phyloP scores from a whole-genome alignment of 2,797 vertebrate genomes.

The Microctenopoma lineatum region DNA sequence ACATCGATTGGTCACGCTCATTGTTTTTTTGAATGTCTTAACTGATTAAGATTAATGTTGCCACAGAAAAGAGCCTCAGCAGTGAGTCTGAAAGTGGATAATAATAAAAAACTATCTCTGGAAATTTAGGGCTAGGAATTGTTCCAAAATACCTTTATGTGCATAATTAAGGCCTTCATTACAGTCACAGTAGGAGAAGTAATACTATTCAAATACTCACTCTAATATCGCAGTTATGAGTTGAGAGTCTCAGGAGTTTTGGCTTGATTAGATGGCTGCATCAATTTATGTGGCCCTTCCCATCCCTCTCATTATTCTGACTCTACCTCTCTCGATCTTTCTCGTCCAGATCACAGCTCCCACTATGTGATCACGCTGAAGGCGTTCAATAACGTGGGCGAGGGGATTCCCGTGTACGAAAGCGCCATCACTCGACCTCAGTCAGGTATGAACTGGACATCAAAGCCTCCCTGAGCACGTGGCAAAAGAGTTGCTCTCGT shows the following conservation, averaged over 20 bases:
- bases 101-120: neutral
- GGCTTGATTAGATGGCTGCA: constrained; percentile 71
- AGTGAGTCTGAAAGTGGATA: constrained; percentile 11
- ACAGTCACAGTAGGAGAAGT: constrained; percentile 64
- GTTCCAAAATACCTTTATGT: constrained; percentile 40
- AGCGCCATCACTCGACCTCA: constrained; percentile 95
- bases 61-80: constrained; percentile 3
- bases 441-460: constrained; percentile 80
- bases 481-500: neutral
- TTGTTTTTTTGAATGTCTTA: neutral
- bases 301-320: constrained; percentile 9
- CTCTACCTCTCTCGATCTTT: constrained; percentile 1
- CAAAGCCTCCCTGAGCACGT: neutral
- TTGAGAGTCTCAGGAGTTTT: constrained; percentile 62
- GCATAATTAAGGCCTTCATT: constrained; percentile 71
- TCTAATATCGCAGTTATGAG: constrained; percentile 71
- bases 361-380: constrained; percentile 98
- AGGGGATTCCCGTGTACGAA: constrained; percentile 97
- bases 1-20: no score
- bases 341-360: constrained; percentile 91
- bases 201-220: constrained; percentile 69
- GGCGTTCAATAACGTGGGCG: constrained; percentile 96
- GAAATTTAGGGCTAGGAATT: neutral
- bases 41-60: constrained; percentile 14
- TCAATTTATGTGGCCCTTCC: constrained; percentile 43